Base-by-base conservation (phyloP, 2,888 invertebrate genomes). In the Malthinus seriepunctatus region DNA sequence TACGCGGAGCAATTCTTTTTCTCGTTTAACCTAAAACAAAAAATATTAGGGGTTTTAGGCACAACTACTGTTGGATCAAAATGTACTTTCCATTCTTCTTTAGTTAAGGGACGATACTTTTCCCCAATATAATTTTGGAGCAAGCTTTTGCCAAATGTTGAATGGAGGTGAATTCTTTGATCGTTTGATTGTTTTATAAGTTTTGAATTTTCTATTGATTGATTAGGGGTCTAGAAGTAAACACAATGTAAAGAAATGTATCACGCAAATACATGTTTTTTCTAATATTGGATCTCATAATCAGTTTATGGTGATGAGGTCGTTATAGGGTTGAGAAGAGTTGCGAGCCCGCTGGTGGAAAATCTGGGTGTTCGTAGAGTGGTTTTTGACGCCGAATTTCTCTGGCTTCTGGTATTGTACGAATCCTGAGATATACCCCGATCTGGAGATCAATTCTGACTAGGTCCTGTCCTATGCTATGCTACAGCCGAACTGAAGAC, bases 181-280 rank as follows among this genome's bases (percentile, higher is more conserved):
- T 14, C 42, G 56, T 66, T 65, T 8, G 58, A 54, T 53, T 68
- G 65, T 1, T 32, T 45, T 8, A 66, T 35, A 5, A 55, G n/a
- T 2, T 8, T 11, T 11, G 32, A 9, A 7, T 9, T 9, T n/a
- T 42, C 15, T 42, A 42, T 9, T 15, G 39, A 4, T 7, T 11
- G 15, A 8, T 23, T 42, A n/a, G 39, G 39, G 14, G 23, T 5
- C 39, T 42, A 23, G 8, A 9, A 14, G 11, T 37, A 10, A 37
- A 35, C n/a, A n/a, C n/a, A 23, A 23, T 23, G 23, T 23, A 23
- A 23, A 23, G 23, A 23, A 23, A 23, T 23, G 23, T 2, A 5
- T 5, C 23, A 23, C 5, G 23, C 23, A n/a, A n/a, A n/a, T n/a
- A n/a, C n/a, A n/a, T n/a, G n/a, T n/a, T n/a, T n/a, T n/a, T n/a